These are phyloP conservation scores for Argyrosomus japonicus DNA, from an alignment of 2,113 vertebrate species.

Conservation along the genomic window DNA sequence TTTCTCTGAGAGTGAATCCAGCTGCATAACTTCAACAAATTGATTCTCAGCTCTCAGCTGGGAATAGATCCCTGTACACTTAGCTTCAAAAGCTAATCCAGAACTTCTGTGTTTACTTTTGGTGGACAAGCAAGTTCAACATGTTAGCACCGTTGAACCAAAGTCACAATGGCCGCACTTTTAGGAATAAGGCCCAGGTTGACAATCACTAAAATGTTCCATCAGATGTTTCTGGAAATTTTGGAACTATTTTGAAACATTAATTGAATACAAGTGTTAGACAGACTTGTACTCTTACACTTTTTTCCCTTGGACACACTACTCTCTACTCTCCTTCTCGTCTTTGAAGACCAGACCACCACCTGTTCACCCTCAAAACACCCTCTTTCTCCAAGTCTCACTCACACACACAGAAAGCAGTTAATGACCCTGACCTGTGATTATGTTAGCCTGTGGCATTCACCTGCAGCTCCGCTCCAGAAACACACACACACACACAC, in stretches of 20 bases:
- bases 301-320: neutral
- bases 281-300: too few relatives aligned
- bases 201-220: neutral
- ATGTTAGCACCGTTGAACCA: too few relatives aligned
- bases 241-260: neutral
- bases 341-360: constrained; percentile 49
- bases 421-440: constrained; percentile 74
- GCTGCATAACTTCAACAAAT: neutral
- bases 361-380: constrained; percentile 64
- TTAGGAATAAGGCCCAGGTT: too few relatives aligned
- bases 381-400: constrained; percentile 8
- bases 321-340: neutral
- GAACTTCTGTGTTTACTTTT: neutral
- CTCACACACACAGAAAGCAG: constrained; percentile 40
- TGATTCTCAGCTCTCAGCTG: neutral
- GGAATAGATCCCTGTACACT: neutral
- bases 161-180: too few relatives aligned
- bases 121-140: too few relatives aligned
- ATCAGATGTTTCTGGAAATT: neutral
- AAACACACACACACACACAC: constrained; percentile 23
- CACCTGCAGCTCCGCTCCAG: constrained; percentile 74
- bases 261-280: too few relatives aligned
- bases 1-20: neutral
- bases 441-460: constrained; percentile 66
- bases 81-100: neutral